phyloP scores from a whole-genome alignment of 2,113 vertebrate species.

The Catharus bicknelli region DNA sequence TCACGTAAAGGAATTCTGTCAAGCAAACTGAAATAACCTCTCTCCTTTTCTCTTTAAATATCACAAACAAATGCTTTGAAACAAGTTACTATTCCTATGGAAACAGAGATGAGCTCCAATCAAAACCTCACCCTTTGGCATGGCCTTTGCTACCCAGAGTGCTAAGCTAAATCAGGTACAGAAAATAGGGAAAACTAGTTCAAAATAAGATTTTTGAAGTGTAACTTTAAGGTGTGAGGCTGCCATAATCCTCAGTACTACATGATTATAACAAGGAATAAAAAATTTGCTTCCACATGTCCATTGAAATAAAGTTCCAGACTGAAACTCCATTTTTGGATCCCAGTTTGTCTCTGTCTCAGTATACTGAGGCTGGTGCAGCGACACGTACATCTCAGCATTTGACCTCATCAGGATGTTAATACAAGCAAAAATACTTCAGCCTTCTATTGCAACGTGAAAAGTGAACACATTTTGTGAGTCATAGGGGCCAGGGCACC shows the following conservation, averaged over 20 bases:
- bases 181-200: background rate
- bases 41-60: conserved; percentile 37
- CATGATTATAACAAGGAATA: background rate
- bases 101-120: conserved; percentile 25
- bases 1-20: conserved; percentile 24
- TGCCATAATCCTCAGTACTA: background rate
- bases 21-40: conserved; percentile 35
- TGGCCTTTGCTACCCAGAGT: background rate
- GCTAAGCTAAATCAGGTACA: background rate
- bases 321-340: background rate
- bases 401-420: background rate
- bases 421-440: background rate
- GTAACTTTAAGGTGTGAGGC: background rate
- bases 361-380: background rate
- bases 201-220: background rate
- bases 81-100: conserved; percentile 33
- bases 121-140: background rate
- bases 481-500: background rate
- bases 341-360: background rate
- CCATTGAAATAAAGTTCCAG: background rate
- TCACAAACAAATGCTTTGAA: conserved; percentile 40
- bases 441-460: background rate
- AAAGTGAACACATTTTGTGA: background rate
- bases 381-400: background rate
- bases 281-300: background rate